Conservation (phyloP, 2,113 vertebrate genomes). For the Ceratotherium simum region DNA sequence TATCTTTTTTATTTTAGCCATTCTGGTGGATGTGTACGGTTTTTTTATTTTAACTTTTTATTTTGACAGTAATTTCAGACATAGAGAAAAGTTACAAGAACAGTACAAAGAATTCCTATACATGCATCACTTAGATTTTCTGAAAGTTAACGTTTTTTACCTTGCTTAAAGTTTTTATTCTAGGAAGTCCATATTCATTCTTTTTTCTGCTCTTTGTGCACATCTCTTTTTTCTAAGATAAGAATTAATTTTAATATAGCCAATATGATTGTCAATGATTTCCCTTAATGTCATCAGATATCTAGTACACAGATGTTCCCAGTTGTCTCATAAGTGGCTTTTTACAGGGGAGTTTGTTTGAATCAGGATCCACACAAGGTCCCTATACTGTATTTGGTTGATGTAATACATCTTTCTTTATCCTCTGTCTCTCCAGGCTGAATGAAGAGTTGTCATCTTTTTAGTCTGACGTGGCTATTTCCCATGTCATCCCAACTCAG, state of each 20-base stretch:
- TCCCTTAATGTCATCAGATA: background rate
- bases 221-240: background rate
- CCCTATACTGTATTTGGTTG: background rate
- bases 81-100: background rate
- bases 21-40: background rate
- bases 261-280: background rate
- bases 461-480: background rate
- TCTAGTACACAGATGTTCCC: background rate
- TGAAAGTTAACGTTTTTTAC: background rate
- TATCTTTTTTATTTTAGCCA: background rate
- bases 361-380: background rate
- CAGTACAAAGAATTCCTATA: background rate
- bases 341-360: background rate
- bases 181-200: background rate
- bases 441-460: constrained; percentile 2
- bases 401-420: background rate
- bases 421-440: background rate
- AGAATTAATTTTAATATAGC: background rate
- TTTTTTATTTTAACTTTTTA: background rate
- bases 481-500: background rate
- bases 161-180: constrained; percentile 14
- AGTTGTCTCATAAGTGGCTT: background rate
- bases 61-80: background rate
- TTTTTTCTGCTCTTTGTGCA: background rate
- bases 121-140: background rate